Conservation (phyloP, 2,113 vertebrate genomes). For the Hyla sarda region DNA sequence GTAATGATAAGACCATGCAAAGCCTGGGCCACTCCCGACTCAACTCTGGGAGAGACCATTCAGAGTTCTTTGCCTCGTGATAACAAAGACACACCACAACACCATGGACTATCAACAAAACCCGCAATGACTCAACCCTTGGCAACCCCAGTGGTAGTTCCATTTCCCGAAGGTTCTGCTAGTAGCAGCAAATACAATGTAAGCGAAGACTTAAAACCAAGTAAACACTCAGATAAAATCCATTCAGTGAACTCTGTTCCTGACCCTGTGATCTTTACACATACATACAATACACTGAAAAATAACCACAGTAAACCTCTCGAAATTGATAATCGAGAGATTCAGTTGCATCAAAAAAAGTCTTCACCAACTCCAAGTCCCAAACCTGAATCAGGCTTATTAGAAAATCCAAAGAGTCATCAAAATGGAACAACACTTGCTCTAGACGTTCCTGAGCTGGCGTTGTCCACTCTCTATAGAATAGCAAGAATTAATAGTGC, state of each 20-base stretch:
- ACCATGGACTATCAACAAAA: constrained; percentile 62
- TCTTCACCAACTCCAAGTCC: constrained; percentile 50
- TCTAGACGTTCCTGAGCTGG: constrained; percentile 58
- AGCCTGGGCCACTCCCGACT: constrained; percentile 63
- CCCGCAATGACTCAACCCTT: constrained; percentile 66
- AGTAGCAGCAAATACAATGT: constrained; percentile 50
- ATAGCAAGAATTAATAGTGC: constrained; percentile 60
- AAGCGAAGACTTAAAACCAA: constrained; percentile 61
- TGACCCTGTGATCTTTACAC: constrained; percentile 51
- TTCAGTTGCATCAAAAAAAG: constrained; percentile 62
- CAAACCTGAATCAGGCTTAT: constrained; percentile 54
- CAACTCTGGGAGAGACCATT: constrained; percentile 64
- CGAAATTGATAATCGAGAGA: constrained; percentile 57
- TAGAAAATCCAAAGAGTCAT: constrained; percentile 61
- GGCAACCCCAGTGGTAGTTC: constrained; percentile 67
- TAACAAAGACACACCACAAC: constrained; percentile 67
- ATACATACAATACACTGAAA: constrained; percentile 57
- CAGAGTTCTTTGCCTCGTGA: constrained; percentile 67
- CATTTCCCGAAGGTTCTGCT: constrained; percentile 65
- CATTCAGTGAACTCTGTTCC: constrained; percentile 62
- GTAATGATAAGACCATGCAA: constrained; percentile 63
- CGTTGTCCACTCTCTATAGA: constrained; percentile 58
- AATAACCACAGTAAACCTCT: constrained; percentile 65
- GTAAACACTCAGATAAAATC: constrained; percentile 56
- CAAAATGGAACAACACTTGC: constrained; percentile 56